Evolutionary conservation across 37 sponge, comb jelly and placozoan species (phyloP), one percentile per base, ranked within the genome.

Genomic region (Spongia lamella): DNA sequence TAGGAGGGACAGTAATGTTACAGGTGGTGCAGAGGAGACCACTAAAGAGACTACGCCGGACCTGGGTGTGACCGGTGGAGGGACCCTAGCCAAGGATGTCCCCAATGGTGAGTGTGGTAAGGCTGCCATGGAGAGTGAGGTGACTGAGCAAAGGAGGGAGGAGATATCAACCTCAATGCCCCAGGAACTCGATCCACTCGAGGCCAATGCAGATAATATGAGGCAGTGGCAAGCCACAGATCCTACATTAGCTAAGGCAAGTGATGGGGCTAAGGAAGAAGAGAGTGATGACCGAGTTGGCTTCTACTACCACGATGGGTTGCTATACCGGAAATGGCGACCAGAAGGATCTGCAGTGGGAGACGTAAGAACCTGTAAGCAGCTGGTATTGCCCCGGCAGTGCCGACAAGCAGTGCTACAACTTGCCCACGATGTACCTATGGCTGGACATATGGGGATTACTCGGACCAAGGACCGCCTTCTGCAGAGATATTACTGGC

Each of bases 401-500:
- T 71, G 73, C 33, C 55, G 73, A 16, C 63, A 49, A 7, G 19
- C 16, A 15, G 73, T 60, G 14, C 24, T 71, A 58, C 11, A 14
- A 17, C 52, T 71, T 24, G 58, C 73, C 0, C 57, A 71, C 19
- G 55, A 52, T 11, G 17, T 71, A 19, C 73, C 73, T 17, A 29
- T 71, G 11, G 57, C 57, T 53, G 76, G 76, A 22, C 76, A 73
- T 31, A 24, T 73, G 34, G 37, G 76, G 21, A 20, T 30, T 22
- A 25, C 25, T 61, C 63, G 35, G 62, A 73, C 76, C 5, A 63
- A n/a, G n/a, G 76, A 58, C 29, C 76, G 76, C n/a, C 22, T 73
- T 5, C 24, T 58, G 37, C 60, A 73, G 37, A 66, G 76, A 66
- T 73, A 30, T 73, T 73, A 73, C 34, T 73, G 76, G 76, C 76